Evolutionary conservation across 2,113 vertebrate genomes (phyloP), one percentile per base, ranked within the genome.

Genomic region (Elephas maximus): DNA sequence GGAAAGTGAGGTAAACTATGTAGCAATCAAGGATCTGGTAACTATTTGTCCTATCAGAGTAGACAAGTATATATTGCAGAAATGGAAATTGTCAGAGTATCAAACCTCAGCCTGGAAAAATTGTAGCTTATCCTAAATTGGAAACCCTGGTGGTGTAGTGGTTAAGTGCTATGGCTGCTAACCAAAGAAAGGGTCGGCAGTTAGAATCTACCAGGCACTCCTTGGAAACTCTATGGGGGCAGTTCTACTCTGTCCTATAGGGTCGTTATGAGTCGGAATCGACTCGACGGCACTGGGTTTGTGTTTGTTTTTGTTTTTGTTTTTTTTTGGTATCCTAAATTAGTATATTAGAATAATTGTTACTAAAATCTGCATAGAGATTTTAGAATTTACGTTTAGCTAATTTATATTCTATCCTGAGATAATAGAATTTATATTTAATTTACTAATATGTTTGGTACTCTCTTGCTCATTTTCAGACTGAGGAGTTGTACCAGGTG

Each of bases 1-100:
- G 97, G 99, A 99, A 62, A 98, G 86, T 26, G 99, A 99, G 99
- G 99, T 99, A 98, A 97, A 76, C 41, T 71, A n/a, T 30, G 28
- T 51, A 60, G 1, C 41, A 7, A 1, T 65, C 37, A 23, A 26
- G 41, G 71, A 80, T 44, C 48, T 6, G 7, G 80, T 93, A 69
- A 30, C 4, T 0, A 24, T n/a, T 80, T 78, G 41, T 41, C 41
- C 26, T 6, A 7, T 95, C 17, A 26, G 24, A 41, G 65, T 65
- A n/a, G 78, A 76, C 28, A 30, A 7, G 15, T 24, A 0, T 65
- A 24, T 78, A 86, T 82, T 82, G 7, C 92, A 76, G 78, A 94
- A 45, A 81, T 24, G 1, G 7, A 24, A 48, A 7, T 94, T 78
- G 17, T 62, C 20, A 67, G 28, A 80, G 8, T n/a, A 45, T 67